Base-by-base conservation (phyloP, 2,113 vertebrate species). In the Cepphus grylle region DNA sequence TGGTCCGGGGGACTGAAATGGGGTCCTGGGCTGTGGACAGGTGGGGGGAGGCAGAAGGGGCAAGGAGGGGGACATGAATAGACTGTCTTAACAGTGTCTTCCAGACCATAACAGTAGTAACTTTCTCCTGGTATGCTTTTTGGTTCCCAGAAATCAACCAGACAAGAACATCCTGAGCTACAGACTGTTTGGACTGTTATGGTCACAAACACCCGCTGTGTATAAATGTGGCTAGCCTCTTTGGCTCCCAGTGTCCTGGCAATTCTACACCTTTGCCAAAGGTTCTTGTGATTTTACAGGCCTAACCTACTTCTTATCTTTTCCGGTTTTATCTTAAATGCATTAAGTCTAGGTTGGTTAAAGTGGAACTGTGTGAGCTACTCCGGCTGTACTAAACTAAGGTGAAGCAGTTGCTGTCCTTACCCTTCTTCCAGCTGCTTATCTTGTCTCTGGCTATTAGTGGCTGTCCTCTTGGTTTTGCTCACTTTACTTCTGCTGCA, bases 61-160 rank as follows among this genome's bases (percentile, higher is more conserved):
- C 22, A 10, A 5, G 3, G 3, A 9, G 42, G 7, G 1, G 2
- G 18, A 18, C 27, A 45, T 4, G 23, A 30, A 53, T 6, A 72
- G 65, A 26, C 42, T 25, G 26, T 26, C 8, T 19, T 79, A 23
- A 38, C 7, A 30, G 63, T 52, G 29, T 12, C 38, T 23, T 65
- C 38, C 23, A 58, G 72, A 20, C 21, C 6, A 2, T 59, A 27
- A 36, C 0, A 1, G n/a, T 27, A 34, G 42, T n/a, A 15, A 40
- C 70, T 72, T 87, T n/a, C 9, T 58, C 29, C 29, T 56, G 38
- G 12, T 42, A 21, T 36, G 11, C 8, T 32, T 79, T 42, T 27
- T 22, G 17, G 21, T 45, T 88, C 50, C 42, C 30, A 53, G 59
- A 66, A 96, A 74, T 19, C n/a, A 42, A 34, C 18, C 11, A 43